Base-by-base conservation (phyloP, 30 jellyfish, hydroid and myxozoan species). In the Hydractinia echinata region DNA sequence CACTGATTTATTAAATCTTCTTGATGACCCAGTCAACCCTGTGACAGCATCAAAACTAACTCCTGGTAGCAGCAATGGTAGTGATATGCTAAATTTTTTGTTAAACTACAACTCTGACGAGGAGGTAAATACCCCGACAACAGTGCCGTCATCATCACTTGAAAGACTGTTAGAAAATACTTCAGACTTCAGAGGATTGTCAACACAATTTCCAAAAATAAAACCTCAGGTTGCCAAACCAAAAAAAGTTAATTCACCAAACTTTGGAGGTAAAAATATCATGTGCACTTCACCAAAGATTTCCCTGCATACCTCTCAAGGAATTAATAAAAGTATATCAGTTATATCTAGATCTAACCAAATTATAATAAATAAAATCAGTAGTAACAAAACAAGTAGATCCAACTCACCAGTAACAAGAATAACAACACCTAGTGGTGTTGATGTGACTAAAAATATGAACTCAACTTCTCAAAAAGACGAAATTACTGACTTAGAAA, bases 1-100 rank as follows among this genome's bases (percentile, higher is more conserved):
- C 21, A 30, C 83, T 19, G 83, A 74, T 16, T 74, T 74, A 49
- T 74, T 74, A 74, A 49, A 58, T 74, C 61, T 74, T 54, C 66
- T 74, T 49, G 66, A 53, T 8, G 83, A 74, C 61, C 51, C 19
- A 64, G 74, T 13, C 16, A 64, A 64, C 39, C 9, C 9, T 6
- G 44, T 30, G 44, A 30, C 44, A 30, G 2, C 21, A 66, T 49
- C 8, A 66, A 66, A 19, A 66, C 10, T 52, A 6, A 13, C 14
- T 19, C 53, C 21, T 66, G 76, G 21, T 66, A 52, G 76, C 21
- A 39, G 54, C 15, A n/a, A 74, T 4, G 83, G 54, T 48, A 30
- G 62, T 53, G 50, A 49, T 74, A 44, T 49, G 51, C 4, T 49
- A 49, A 44, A 49, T 74, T 74, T 74, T 74, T 44, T 49, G 4